Evolutionary conservation across 2,113 vertebrate species (phyloP), one percentile per base, ranked within the genome.

Genomic region (Antechinus stuartii): DNA sequence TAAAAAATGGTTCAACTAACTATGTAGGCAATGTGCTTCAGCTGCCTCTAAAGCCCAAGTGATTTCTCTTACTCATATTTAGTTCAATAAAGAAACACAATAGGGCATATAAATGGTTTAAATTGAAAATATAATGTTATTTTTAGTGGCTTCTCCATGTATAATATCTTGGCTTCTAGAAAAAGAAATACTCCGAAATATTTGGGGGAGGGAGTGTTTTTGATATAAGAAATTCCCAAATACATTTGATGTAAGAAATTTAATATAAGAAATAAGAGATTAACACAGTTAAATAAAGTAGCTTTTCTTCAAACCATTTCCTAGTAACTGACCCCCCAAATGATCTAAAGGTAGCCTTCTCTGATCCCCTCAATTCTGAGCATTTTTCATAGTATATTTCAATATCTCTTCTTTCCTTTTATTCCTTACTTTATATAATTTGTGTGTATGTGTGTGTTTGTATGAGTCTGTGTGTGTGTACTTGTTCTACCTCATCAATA

Each of bases 241-340:
- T 94, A 97, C 90, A 61, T 47, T 47, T 47, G 4, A 47, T 4
- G 47, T 47, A 47, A 47, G 47, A 47, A 47, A 47, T 47, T 47
- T 47, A 4, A 47, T 47, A 47, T 47, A 47, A 47, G 47, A 57
- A 46, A 50, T 35, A 8, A 84, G 92, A 95, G 96, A 97, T 96
- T 50, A 97, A 96, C 93, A 96, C 94, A 97, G 95, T 90, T 95
- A 96, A 97, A 97, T 68, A 55, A 94, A 97, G 97, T 92, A 95
- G 96, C 93, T 92, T 91, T 93, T 97, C 96, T 96, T 95, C 92
- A 96, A 95, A 93, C 25, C 27, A 92, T 94, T 96, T 97, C 92
- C 91, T 91, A 91, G 84, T 90, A 92, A 95, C 61, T 54, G 57
- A n/a, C 55, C 46, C 46, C 55, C 8, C 93, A 68, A 96, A 95